Percentiles rank a stretch among this genome's conserved stretches.
Evolutionary conservation across 2,888 invertebrate species (phyloP).

Genomic region (Andrena minutula): DNA sequence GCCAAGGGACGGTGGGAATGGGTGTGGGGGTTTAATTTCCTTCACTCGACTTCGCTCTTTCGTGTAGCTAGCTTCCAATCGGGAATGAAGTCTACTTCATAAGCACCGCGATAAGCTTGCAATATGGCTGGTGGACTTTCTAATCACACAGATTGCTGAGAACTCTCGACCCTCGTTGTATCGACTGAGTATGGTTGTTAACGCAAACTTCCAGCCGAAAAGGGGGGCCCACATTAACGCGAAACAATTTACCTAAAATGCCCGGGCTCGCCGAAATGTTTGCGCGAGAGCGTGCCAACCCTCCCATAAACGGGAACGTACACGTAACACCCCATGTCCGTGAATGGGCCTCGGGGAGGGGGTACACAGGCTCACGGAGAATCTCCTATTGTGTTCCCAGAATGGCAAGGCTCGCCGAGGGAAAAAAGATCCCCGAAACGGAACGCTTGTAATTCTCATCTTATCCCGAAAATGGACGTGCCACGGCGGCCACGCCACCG

Average conservation of each 20-base stretch:
- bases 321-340: constrained; percentile 61
- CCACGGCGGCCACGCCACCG: constrained; percentile 58
- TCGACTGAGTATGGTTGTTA: constrained; percentile 13
- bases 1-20: not conserved
- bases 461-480: constrained; percentile 78
- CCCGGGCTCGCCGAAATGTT: constrained; percentile 68
- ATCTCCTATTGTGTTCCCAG: constrained; percentile 68
- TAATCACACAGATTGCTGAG: constrained; percentile 1
- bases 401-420: constrained; percentile 49
- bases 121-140: not conserved
- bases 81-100: no score
- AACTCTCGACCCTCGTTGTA: not conserved
- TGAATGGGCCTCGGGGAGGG: constrained; percentile 18
- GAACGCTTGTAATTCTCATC: constrained; percentile 78
- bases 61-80: no score
- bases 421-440: constrained; percentile 67
- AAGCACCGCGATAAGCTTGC: no score
- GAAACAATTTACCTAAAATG: constrained; percentile 78
- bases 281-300: constrained; percentile 55
- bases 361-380: constrained; percentile 53
- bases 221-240: constrained; percentile 53
- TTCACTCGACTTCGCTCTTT: not conserved
- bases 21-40: not conserved
- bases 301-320: constrained; percentile 62
- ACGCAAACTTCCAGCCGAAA: constrained; percentile 13